Percentiles rank a stretch among this genome's conserved stretches.
phyloP scores from a whole-genome alignment of 2,113 vertebrate species.

The Nothoprocta perdicaria region DNA sequence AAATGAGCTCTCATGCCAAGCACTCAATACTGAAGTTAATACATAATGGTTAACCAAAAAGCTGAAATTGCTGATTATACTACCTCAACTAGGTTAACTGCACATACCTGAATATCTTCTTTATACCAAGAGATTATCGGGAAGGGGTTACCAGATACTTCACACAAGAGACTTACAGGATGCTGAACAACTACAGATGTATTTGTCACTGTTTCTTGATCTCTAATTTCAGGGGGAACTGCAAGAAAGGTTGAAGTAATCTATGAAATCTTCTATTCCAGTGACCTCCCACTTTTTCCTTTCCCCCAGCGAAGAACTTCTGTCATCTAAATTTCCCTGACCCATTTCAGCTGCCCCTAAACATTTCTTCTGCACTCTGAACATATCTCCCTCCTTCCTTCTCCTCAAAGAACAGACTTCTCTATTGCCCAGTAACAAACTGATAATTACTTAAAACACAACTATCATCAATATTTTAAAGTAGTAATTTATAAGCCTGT shows the following conservation, averaged over 20 bases:
- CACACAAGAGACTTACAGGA: slow-evolving; percentile 86
- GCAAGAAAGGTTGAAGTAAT: slow-evolving; percentile 22
- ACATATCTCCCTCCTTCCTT: background rate
- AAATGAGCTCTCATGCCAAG: background rate
- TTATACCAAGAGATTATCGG: slow-evolving; percentile 92
- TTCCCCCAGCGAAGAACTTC: background rate
- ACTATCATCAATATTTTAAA: background rate
- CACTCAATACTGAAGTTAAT: background rate
- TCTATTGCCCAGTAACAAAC: background rate
- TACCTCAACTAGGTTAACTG: background rate
- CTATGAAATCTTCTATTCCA: background rate
- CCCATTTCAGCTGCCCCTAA: background rate
- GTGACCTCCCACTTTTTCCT: background rate
- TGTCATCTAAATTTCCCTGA: background rate
- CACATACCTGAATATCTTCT: slow-evolving; percentile 84
- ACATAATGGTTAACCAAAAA: background rate
- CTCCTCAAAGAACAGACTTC: background rate
- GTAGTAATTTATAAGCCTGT: background rate
- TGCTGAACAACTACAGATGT: slow-evolving; percentile 86
- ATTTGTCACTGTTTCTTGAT: slow-evolving; percentile 81
- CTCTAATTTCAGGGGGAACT: slow-evolving; percentile 92
- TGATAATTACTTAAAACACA: background rate
- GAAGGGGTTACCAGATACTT: slow-evolving; percentile 88
- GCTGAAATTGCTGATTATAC: background rate
- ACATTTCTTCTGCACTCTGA: background rate